Conservation (phyloP, 2,888 invertebrate species). For the Ischnus inquisitorius region DNA sequence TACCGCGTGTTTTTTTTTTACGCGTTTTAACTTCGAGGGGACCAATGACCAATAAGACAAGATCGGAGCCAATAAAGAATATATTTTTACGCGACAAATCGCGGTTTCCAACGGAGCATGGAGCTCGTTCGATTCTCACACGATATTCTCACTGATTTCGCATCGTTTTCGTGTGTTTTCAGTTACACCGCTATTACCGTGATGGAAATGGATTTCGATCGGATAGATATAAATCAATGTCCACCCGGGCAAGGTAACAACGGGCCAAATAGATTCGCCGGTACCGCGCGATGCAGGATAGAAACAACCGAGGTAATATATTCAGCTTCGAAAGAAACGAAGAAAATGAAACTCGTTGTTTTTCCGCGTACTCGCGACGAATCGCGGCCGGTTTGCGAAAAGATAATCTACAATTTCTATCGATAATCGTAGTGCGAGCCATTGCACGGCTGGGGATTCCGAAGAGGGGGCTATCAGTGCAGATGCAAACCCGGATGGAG, state of each 20-base stretch:
- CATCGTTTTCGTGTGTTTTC: slow-evolving; percentile 33
- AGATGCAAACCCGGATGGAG: slow-evolving; percentile 96
- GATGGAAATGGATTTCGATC: slow-evolving; percentile 97
- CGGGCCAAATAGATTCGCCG: slow-evolving; percentile 94
- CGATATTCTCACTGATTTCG: neutral
- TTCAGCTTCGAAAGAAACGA: neutral
- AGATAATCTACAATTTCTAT: neutral
- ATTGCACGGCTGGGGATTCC: slow-evolving; percentile 97
- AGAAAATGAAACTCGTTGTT: neutral
- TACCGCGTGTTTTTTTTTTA: slow-evolving; percentile 31
- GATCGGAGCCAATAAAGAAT: slow-evolving; percentile 13
- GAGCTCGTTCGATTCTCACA: too few relatives aligned
- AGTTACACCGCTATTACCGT: slow-evolving; percentile 97
- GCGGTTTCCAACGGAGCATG: neutral
- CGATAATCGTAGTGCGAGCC: slow-evolving; percentile 93
- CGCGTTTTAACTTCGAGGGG: slow-evolving; percentile 4
- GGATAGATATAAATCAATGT: slow-evolving; percentile 99
- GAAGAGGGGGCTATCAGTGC: slow-evolving; percentile 98
- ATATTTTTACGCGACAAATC: slow-evolving; percentile 25
- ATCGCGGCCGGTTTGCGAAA: neutral
- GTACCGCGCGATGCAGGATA: slow-evolving; percentile 96
- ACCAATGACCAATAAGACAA: slow-evolving; percentile 15
- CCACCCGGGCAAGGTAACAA: slow-evolving; percentile 95
- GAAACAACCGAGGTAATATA: slow-evolving; percentile 93
- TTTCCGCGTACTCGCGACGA: neutral